Base-by-base conservation (phyloP, 2,113 vertebrate species). In the Planiliza haematocheilus region DNA sequence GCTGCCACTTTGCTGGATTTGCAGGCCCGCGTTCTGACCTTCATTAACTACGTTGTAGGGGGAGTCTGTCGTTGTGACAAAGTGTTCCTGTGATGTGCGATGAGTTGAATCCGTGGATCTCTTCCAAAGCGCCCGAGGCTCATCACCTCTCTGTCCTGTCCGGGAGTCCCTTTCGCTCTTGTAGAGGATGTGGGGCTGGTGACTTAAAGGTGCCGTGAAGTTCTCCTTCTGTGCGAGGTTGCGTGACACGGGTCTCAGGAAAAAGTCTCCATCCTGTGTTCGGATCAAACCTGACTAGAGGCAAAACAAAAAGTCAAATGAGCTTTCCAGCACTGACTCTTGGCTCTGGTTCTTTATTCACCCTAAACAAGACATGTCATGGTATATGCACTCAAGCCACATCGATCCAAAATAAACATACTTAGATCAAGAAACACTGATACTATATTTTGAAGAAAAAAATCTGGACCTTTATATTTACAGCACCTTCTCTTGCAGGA, bases 271-370 rank as follows among this genome's bases (percentile, higher is more conserved):
- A 8, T 95, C 94, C 61, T 92, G 88, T 0, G 95, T 96, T 75
- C 95, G 93, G 85, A 97, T 96, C 88, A 97, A 91, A 91, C 96
- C 96, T 87, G 95, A 94, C 96, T 97, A 89, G 71, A 94, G 72
- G 86, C 70, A 80, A 88, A 86, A 87, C 66, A 88, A 64, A 91
- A 57, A 59, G 45, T 70, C 2, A 14, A 21, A 57, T 92, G 63
- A 83, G 49, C 68, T 71, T 59, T 12, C 58, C 13, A 58, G 38
- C 1, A 37, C 30, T 51, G 17, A 4, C 8, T 14, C 7, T 7
- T n/a, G 30, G 1, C 30, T 51, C 24, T n/a, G 30, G 1, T 43
- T 51, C 24, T 30, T 4, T 10, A n/a, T 49, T 46, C 11, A 24
- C 17, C 50, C n/a, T 18, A 3, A 30, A 18, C 21, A 36, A 57